Base-by-base conservation (phyloP, 2,888 invertebrate genomes). In the Arge pagana region DNA sequence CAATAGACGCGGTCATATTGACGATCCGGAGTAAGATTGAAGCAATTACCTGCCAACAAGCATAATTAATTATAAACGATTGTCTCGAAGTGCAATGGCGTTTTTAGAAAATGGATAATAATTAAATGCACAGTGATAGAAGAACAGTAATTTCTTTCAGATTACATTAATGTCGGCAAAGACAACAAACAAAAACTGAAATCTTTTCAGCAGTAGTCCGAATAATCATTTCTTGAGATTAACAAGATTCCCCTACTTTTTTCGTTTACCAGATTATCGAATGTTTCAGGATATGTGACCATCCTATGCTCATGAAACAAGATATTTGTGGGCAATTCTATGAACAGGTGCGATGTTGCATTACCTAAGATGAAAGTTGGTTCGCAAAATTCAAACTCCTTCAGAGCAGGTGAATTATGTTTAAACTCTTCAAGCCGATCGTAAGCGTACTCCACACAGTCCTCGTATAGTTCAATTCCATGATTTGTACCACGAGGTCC, bases 1-100 rank as follows among this genome's bases (percentile, higher is more conserved):
- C 92, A 92, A 76, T 95, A 95, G 40, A 95, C 89, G 48, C 94
- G 81, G 76, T 95, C 94, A 71, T 95, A 95, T 48, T 83, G 82
- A 41, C 83, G 79, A 43, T 82, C 81, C 24, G 83, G 82, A 24
- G 80, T 78, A 67, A 88, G 73, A 67, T 83, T 83, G 60, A 91
- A 77, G 58, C 87, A 88, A 70, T 91, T 90, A 58, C 90, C 89
- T 87, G 66, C 21, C 67, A 65, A 51, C 51, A 53, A 57, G n/a
- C n/a, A n/a, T n/a, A n/a, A n/a, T n/a, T n/a, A n/a, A n/a, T n/a
- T n/a, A n/a, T n/a, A n/a, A n/a, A n/a, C n/a, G n/a, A n/a, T n/a
- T n/a, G n/a, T n/a, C n/a, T n/a, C n/a, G n/a, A n/a, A n/a, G n/a
- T n/a, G n/a, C n/a, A n/a, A n/a, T n/a, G n/a, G n/a, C n/a, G n/a